Conservation (phyloP, 2,797 vertebrate species). For the Halcyon badia region DNA sequence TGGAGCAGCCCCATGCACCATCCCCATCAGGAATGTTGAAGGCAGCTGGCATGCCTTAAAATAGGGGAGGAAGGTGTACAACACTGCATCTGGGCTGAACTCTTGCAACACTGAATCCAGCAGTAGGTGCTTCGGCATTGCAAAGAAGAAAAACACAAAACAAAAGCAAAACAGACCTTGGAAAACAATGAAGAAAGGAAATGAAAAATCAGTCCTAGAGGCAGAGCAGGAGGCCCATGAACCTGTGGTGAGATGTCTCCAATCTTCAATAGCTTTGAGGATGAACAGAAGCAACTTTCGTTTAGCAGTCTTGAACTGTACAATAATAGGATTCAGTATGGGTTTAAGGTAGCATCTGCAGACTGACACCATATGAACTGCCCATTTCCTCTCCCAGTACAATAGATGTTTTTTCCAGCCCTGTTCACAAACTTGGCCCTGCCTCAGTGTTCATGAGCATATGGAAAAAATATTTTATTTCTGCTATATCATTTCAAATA, state of each 20-base stretch:
- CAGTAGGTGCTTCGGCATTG: not conserved
- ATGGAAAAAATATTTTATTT: not conserved
- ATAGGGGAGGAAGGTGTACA: not conserved
- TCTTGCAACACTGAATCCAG: not conserved
- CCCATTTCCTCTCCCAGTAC: fast-evolving
- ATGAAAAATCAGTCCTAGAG: not conserved
- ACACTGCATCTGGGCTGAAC: not conserved
- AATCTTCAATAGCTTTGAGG: not conserved
- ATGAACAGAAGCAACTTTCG: not conserved
- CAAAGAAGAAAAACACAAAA: not conserved
- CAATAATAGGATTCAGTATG: not conserved
- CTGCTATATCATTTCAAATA: not conserved
- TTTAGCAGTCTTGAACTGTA: not conserved
- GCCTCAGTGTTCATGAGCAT: not conserved
- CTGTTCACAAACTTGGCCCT: not conserved
- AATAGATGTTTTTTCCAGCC: not conserved
- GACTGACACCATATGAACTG: not conserved
- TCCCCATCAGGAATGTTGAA: not conserved
- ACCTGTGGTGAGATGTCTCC: fast-evolving
- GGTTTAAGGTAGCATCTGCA: not conserved
- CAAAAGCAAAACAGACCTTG: not conserved
- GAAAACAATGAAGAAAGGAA: not conserved
- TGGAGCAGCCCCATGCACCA: fast-evolving
- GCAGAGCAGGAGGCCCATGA: fast-evolving
- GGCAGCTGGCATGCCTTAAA: not conserved